phyloP scores from a whole-genome alignment of 2,113 vertebrate genomes.

The Cathartes aura region DNA sequence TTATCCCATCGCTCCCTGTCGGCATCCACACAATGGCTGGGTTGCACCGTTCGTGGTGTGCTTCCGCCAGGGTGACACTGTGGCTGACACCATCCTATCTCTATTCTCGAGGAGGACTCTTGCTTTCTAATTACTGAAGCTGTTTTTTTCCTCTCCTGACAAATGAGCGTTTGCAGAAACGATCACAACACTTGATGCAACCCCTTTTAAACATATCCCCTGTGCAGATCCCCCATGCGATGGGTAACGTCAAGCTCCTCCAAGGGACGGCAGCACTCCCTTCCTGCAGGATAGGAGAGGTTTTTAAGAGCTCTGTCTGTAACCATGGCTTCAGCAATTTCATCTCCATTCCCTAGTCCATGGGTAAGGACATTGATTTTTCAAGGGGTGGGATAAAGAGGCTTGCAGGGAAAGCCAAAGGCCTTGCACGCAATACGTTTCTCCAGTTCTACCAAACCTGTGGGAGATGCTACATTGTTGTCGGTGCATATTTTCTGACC shows the following conservation, averaged over 20 bases:
- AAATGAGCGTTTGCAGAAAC: neutral
- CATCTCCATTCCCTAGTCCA: neutral
- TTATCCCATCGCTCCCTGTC: neutral
- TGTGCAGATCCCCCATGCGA: rapidly evolving
- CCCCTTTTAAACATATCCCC: neutral
- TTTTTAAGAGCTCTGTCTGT: neutral
- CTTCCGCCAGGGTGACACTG: rapidly evolving
- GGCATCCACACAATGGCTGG: neutral
- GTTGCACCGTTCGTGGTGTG: rapidly evolving
- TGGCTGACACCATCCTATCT: rapidly evolving
- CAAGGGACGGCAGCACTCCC: neutral
- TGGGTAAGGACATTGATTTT: neutral
- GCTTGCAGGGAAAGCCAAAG: neutral
- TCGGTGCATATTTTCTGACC: neutral
- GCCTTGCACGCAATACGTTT: rapidly evolving
- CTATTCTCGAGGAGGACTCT: neutral
- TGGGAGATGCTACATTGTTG: neutral
- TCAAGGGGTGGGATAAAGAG: neutral
- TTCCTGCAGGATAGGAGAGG: neutral
- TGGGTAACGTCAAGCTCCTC: neutral
- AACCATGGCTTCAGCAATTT: neutral
- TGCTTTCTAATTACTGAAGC: neutral
- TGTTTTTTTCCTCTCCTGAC: neutral
- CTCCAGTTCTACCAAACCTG: neutral
- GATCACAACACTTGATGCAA: rapidly evolving